phyloP scores from a whole-genome alignment of 2,888 invertebrate species.

The Epinotia brunnichana region DNA sequence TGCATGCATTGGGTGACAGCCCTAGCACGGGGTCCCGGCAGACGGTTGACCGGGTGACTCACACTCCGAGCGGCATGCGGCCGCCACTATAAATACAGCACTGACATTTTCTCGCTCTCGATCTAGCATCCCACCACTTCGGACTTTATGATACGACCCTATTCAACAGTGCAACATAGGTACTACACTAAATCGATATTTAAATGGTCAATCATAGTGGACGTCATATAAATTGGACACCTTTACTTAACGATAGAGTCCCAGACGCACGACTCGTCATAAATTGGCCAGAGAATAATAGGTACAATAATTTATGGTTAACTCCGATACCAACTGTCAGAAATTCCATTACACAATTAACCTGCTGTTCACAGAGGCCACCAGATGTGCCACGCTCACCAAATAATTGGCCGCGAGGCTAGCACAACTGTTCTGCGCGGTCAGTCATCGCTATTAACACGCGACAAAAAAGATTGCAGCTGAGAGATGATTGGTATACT shows the following conservation, averaged over 20 bases:
- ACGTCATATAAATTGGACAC: no score
- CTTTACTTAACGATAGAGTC: no score
- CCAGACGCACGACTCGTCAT: no score
- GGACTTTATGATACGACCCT: conserved; percentile 46
- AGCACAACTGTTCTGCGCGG: no score
- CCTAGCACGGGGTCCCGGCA: conserved; percentile 71
- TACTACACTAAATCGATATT: neutral
- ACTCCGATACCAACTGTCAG: neutral
- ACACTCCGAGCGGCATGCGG: conserved; percentile 57
- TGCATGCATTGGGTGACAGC: conserved; percentile 19
- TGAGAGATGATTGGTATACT: no score
- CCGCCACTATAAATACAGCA: conserved; percentile 74
- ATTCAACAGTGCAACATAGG: conserved; percentile 11
- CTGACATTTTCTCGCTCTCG: conserved; percentile 80
- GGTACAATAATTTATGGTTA: neutral
- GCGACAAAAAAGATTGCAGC: no score
- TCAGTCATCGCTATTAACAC: no score
- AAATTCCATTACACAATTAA: neutral
- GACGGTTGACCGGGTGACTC: conserved; percentile 75
- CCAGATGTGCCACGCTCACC: neutral
- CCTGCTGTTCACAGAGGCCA: neutral
- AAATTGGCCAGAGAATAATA: neutral
- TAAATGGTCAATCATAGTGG: no score
- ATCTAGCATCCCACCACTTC: conserved; percentile 67
- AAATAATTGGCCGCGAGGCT: neutral